Percentiles rank a stretch among this genome's conserved stretches.
These are phyloP conservation scores for Falco concolor DNA, from an alignment of 2,797 vertebrate species.

Conservation along the genomic window DNA sequence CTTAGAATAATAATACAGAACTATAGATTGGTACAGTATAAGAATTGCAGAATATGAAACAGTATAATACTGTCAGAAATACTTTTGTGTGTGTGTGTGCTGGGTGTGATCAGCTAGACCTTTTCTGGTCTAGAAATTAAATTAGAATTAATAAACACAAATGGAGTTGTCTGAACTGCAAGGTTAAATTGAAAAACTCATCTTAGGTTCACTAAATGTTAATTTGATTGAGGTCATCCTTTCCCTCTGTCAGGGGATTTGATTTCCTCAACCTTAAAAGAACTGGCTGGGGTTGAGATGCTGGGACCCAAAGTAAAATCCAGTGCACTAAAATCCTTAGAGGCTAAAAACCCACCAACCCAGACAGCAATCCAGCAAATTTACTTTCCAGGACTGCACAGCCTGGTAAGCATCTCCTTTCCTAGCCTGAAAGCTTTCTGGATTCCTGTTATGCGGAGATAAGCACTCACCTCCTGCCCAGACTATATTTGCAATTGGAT, in stretches of 20 bases:
- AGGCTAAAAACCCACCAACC: neutral
- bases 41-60: neutral
- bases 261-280: neutral
- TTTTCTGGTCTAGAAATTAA: neutral
- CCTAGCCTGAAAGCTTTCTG: conserved; percentile 23
- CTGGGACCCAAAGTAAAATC: neutral
- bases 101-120: neutral
- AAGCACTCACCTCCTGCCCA: conserved; percentile 13
- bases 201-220: neutral
- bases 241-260: neutral
- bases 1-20: neutral
- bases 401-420: neutral
- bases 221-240: neutral
- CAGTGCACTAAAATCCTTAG: neutral
- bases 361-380: neutral
- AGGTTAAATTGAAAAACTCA: neutral
- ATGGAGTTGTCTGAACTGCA: neutral
- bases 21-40: neutral
- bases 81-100: neutral
- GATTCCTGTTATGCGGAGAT: conserved; percentile 17
- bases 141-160: neutral
- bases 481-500: neutral
- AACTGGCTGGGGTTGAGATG: neutral
- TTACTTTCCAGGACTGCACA: neutral
- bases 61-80: neutral